phyloP scores from a whole-genome alignment of 1,140 invertebrate species.

The Pseudoatta argentina region DNA sequence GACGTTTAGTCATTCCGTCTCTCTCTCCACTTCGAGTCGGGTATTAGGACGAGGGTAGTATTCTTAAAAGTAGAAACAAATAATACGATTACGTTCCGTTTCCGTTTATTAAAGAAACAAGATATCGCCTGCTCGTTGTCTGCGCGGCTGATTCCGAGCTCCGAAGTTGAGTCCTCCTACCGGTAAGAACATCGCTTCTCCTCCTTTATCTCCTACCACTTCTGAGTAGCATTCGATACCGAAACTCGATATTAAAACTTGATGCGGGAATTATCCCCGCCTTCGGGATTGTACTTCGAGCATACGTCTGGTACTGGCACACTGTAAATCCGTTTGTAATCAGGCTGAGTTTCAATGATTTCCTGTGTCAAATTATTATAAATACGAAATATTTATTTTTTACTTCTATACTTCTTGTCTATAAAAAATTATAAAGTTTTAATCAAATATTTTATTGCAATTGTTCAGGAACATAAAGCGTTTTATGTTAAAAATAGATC shows the following conservation, averaged over 20 bases:
- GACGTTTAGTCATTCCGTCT: constrained; percentile 37
- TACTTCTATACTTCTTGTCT: not conserved
- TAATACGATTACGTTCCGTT: constrained; percentile 87
- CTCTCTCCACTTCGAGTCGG: constrained; percentile 46
- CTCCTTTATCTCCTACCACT: constrained; percentile 64
- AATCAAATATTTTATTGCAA: not conserved
- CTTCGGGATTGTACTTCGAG: constrained; percentile 76
- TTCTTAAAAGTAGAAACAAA: constrained; percentile 85
- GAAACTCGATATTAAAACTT: constrained; percentile 86
- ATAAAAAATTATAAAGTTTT: not conserved
- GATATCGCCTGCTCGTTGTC: constrained; percentile 83
- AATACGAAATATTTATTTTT: not conserved
- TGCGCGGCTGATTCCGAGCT: constrained; percentile 70
- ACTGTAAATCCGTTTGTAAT: constrained; percentile 81
- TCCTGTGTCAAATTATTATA: constrained; percentile 42
- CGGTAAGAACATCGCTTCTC: constrained; percentile 54
- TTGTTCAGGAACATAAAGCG: not conserved
- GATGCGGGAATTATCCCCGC: constrained; percentile 79
- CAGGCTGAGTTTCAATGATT: constrained; percentile 81
- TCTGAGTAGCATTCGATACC: constrained; percentile 79
- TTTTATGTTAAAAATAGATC: constrained; percentile 27
- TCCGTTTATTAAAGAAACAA: constrained; percentile 87
- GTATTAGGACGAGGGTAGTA: constrained; percentile 79
- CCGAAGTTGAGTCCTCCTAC: constrained; percentile 67
- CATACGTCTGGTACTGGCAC: constrained; percentile 54